Conservation (phyloP, 2,797 vertebrate genomes). For the Labroides dimidiatus region DNA sequence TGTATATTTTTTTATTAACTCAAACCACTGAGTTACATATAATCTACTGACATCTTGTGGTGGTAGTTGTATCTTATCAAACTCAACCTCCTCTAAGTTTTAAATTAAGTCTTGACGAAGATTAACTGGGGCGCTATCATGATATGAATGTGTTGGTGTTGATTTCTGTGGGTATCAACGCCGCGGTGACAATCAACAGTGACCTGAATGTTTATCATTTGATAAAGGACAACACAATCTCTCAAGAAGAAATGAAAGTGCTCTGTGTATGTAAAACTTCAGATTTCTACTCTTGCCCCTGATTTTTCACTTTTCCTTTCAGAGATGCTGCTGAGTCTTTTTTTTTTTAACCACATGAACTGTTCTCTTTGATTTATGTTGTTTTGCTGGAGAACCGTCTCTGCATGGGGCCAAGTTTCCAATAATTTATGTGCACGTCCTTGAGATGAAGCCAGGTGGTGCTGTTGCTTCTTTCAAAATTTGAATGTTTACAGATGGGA, state of each 20-base stretch:
- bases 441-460: slow-evolving; percentile 31
- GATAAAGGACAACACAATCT: neutral
- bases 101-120: too few species aligned
- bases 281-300: neutral
- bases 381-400: slow-evolving; percentile 37
- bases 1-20: too few species aligned
- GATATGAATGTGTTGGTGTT: neutral
- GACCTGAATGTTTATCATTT: neutral
- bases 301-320: slow-evolving; percentile 15
- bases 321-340: slow-evolving; percentile 11
- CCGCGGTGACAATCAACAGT: too few species aligned
- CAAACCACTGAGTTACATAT: neutral
- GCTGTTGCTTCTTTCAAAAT: slow-evolving; percentile 21
- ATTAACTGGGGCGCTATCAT: neutral
- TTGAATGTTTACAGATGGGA: neutral
- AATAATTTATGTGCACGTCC: slow-evolving; percentile 29
- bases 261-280: slow-evolving; percentile 2
- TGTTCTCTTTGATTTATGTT: slow-evolving; percentile 17
- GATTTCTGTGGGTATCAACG: too few species aligned
- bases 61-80: neutral
- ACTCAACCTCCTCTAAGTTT: neutral
- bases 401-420: slow-evolving; percentile 36
- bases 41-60: slow-evolving; percentile 6
- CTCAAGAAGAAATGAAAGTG: neutral
- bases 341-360: slow-evolving; percentile 14